Percentiles rank a stretch among this genome's conserved stretches.
These are phyloP conservation scores for Cotesia typhae DNA, from an alignment of 1,140 invertebrate genomes.

Conservation along the genomic window DNA sequence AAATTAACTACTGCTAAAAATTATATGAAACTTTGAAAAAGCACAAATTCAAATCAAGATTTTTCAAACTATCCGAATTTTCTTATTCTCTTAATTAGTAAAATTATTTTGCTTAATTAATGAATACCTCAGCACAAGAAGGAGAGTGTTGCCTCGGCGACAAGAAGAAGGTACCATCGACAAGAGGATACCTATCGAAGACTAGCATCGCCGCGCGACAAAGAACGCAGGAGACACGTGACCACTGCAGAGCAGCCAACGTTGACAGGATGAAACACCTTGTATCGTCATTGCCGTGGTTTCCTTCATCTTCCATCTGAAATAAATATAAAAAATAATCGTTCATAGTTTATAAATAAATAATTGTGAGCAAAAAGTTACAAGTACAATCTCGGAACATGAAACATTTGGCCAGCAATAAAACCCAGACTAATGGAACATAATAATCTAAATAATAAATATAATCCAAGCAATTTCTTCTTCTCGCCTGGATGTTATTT, in stretches of 20 bases:
- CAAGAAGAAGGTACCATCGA: constrained; percentile 97
- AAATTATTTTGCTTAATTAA: neutral
- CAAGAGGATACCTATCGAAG: constrained; percentile 95
- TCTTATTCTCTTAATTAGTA: too few species aligned
- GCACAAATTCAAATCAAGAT: neutral
- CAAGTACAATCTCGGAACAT: too few species aligned
- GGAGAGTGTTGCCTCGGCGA: constrained; percentile 89
- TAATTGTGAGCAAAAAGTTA: too few species aligned
- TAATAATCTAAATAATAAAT: too few species aligned
- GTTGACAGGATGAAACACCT: constrained; percentile 92
- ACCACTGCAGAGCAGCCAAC: constrained; percentile 84
- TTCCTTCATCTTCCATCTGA: constrained; percentile 96
- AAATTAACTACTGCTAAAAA: too few species aligned
- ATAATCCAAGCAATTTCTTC: neutral
- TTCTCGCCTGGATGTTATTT: constrained; percentile 30
- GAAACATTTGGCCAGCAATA: too few species aligned
- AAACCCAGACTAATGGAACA: too few species aligned
- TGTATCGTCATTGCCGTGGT: constrained; percentile 97
- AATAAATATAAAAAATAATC: constrained; percentile 61
- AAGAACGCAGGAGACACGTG: constrained; percentile 85
- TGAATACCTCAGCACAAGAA: constrained; percentile 81
- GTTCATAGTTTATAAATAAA: constrained; percentile 7
- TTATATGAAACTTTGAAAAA: too few species aligned
- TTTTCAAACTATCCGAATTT: neutral
- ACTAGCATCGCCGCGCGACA: constrained; percentile 90